phyloP scores from a whole-genome alignment of 2,797 vertebrate genomes.

The Hyperoplus lanceolatus region DNA sequence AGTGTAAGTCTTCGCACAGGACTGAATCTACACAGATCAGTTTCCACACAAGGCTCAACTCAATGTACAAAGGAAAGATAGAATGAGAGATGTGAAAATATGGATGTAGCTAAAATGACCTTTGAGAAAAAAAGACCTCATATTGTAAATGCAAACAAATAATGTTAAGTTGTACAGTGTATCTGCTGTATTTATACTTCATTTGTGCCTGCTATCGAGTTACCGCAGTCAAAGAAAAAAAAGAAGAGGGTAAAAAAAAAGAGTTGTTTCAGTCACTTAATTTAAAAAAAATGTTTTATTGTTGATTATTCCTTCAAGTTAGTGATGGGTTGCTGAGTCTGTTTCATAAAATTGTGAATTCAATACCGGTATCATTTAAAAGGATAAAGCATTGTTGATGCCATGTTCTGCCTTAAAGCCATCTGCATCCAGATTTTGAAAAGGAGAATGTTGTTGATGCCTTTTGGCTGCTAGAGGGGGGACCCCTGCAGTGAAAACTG shows the following conservation, averaged over 20 bases:
- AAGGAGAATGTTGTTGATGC: constrained; percentile 29
- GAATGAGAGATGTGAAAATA: not conserved
- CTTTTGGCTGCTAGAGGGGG: constrained; percentile 61
- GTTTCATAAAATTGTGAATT: not conserved
- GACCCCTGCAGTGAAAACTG: constrained; percentile 63
- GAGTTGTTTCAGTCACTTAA: not conserved
- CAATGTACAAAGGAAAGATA: not conserved
- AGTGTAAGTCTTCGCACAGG: not conserved
- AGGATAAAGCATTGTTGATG: not conserved
- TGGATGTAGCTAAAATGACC: constrained; percentile 4
- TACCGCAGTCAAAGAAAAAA: not conserved
- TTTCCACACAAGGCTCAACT: constrained; percentile 1
- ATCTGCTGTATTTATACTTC: not conserved
- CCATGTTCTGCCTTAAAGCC: not conserved
- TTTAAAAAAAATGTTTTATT: not conserved
- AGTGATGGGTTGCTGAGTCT: not conserved
- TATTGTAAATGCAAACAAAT: not conserved
- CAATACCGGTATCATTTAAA: not conserved
- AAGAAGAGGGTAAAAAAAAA: not conserved
- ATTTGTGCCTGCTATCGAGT: not conserved
- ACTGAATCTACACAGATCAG: not conserved
- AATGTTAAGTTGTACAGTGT: not conserved
- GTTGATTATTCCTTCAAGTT: not conserved
- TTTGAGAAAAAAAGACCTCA: not conserved
- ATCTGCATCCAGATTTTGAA: constrained; percentile 33